Base-by-base conservation (phyloP, 2,888 invertebrate species). In the Tillus elongatus region DNA sequence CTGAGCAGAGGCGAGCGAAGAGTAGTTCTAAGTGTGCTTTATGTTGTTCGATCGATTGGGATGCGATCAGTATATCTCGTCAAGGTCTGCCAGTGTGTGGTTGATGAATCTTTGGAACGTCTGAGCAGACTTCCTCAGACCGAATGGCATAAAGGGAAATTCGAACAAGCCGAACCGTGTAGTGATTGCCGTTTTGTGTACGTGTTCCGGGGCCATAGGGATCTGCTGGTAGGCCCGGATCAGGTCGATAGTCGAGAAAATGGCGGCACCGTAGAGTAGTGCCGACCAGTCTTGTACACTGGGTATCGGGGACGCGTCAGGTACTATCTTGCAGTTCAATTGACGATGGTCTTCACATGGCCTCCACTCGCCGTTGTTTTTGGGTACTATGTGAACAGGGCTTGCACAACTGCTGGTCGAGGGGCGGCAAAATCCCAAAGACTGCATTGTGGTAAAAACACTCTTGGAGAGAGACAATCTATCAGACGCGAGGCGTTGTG, bases 281-380 rank as follows among this genome's bases (percentile, higher is more conserved):
- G 6, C 8, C 8, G 6, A 32, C 4, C 6, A 13, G 15, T 13
- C 11, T 32, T 6, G 11, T 9, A 32, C 6, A 4, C 13, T 32
- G 4, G 11, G 6, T 14, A 59, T 42, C 0, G 61, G 60, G 37
- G 60, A 63, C 2, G 52, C 32, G 42, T 64, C 60, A 0, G 59
- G 57, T 1, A 53, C 36, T 0, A 60, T 64, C 1, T 33, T 33
- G 0, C 43, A 35, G 29, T 60, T 63, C 0, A 63, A 39, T 1
- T 13, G 16, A 0, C 58, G 42, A 31, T 55, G 60, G 27, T 62
- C 56, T 0, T 41, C 67, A 58, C 68, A 68, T 51, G 46, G 56
- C 41, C 56, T 35, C 53, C 52, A 54, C 2, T 37, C 35, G 1
- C 45, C 47, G 4, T 46, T 33, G 15, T 37, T 38, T 38, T 57